Base-by-base conservation (phyloP, 2,113 vertebrate genomes). In the Tragelaphus imberbis region DNA sequence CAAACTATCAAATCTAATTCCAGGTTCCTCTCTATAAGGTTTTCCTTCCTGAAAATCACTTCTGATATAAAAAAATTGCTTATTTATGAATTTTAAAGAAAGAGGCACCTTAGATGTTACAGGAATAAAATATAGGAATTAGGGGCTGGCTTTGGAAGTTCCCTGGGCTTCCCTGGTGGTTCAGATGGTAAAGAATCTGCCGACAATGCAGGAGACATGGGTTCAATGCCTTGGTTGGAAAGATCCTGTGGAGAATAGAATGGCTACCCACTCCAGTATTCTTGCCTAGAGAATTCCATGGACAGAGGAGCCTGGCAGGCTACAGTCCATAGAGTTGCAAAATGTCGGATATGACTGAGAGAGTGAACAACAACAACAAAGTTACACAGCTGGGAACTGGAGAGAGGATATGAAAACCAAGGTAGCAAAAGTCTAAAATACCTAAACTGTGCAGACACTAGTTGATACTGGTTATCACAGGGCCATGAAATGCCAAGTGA, bases 301-400 rank as follows among this genome's bases (percentile, higher is more conserved):
- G 40, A 44, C 71, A 15, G 40, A 44, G 40, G 40, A 14, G 6
- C 21, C 6, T 44, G 40, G 40, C 0, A 0, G 71, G 23, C 71
- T 77, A 77, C 6, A 77, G 71, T 77, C 27, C 40, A 44, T 7
- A 40, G 23, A 6, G 23, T 44, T 44, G 40, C 71, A 44, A 77
- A 14, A 23, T 7, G 6, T 14, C 1, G 17, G 71, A 14, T 27
- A 77, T 0, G 12, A 77, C 36, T 77, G 71, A 77, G 12, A 1
- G 1, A 44, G 12, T 77, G 68, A 40, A 75, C 65, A 40, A 40
- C 2, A 8, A 19, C 21, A 75, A 75, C 53, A 80, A 63, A 71
- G 17, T 33, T 44, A 63, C 5, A 84, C 49, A 68, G n/a, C 49
- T 71, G 16, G 33, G 51, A 82, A 71, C 3, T 30, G 5, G 30